Evolutionary conservation across 2,113 vertebrate genomes (phyloP).

Genomic region (Phrynosoma blainvillii): DNA sequence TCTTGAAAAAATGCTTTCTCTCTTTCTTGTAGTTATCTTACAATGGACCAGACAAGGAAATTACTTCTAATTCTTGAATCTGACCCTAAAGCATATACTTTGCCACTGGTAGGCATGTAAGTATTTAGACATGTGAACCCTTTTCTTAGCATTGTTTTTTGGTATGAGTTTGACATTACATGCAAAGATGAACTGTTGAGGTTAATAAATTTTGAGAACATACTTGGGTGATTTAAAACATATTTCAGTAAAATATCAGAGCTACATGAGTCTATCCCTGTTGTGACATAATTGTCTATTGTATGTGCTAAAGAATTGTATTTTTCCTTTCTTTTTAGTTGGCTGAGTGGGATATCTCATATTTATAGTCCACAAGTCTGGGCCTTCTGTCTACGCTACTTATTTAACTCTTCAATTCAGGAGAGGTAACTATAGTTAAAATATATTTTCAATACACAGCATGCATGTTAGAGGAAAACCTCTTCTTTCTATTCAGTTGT

Average conservation of each 20-base stretch:
- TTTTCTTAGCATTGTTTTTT: neutral
- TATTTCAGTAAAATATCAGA: neutral
- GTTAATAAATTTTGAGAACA: neutral
- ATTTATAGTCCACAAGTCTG: conserved; percentile 88
- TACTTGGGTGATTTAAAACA: neutral
- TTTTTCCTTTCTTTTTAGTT: conserved; percentile 77
- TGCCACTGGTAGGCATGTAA: conserved; percentile 95
- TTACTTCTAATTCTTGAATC: conserved; percentile 92
- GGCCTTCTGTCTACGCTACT: conserved; percentile 88
- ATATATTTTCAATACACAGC: neutral
- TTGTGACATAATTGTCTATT: neutral
- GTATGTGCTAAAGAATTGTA: conserved; percentile 9
- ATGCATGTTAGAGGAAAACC: neutral
- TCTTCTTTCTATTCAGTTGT: neutral
- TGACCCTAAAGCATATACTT: conserved; percentile 88
- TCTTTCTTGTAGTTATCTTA: conserved; percentile 86
- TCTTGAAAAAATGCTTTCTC: neutral
- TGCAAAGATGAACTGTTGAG: neutral
- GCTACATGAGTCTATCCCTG: neutral
- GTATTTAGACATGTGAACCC: conserved; percentile 66
- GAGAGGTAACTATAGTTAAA: conserved; percentile 81
- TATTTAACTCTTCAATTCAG: conserved; percentile 86
- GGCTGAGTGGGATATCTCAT: conserved; percentile 90
- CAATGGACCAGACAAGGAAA: conserved; percentile 95
- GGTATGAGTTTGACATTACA: neutral